Conservation (phyloP, 2,888 invertebrate genomes). For the Lypha dubia region DNA sequence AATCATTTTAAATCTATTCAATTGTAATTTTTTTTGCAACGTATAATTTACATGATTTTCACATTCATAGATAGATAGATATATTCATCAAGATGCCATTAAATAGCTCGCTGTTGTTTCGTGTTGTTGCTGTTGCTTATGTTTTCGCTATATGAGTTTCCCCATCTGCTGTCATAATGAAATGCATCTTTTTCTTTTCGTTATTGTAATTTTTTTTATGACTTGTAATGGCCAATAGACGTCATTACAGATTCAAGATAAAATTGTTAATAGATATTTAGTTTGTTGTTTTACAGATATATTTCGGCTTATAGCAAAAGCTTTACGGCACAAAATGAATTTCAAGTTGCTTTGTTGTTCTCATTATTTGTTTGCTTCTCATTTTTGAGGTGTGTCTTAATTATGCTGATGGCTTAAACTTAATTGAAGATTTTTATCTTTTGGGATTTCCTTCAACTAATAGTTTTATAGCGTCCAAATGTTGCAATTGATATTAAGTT, state of each 20-base stretch:
- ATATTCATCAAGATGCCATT: conserved; percentile 17
- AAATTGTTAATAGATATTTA: conserved; percentile 54
- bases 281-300: neutral
- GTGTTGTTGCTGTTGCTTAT: conserved; percentile 10
- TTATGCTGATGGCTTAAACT: conserved; percentile 34
- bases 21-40: neutral
- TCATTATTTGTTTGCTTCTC: neutral
- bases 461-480: neutral
- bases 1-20: neutral
- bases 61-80: no score
- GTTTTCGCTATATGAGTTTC: conserved; percentile 9
- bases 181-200: conserved; percentile 53
- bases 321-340: conserved; percentile 28
- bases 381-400: conserved; percentile 55
- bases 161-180: conserved; percentile 28
- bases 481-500: neutral
- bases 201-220: conserved; percentile 50
- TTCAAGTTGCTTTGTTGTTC: neutral
- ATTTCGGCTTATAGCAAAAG: conserved; percentile 22
- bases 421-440: conserved; percentile 43
- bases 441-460: conserved; percentile 26
- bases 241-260: conserved; percentile 67
- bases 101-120: conserved; percentile 22
- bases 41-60: conserved; percentile 53
- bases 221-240: conserved; percentile 62